These are phyloP conservation scores for Lamprotornis superbus DNA, from an alignment of 2,113 vertebrate genomes.

Conservation along the genomic window DNA sequence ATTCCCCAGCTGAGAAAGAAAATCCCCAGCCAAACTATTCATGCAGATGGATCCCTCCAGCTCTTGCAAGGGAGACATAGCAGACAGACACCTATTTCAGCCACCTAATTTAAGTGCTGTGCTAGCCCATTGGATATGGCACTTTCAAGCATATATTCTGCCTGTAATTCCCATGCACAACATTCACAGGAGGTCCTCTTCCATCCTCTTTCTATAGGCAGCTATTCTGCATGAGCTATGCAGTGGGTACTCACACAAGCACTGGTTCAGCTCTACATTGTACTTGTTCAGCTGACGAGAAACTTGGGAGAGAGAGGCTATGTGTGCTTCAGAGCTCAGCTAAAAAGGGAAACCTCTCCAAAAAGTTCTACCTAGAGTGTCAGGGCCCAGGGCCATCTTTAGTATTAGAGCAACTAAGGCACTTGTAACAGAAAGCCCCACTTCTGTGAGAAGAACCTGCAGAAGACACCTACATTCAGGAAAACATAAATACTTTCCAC, in stretches of 20 bases:
- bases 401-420: neutral
- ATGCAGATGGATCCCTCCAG: neutral
- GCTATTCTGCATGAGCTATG: neutral
- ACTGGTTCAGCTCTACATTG: neutral
- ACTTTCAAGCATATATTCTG: neutral
- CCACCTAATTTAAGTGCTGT: neutral
- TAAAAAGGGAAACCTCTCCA: neutral
- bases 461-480: neutral
- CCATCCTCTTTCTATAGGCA: neutral
- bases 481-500: neutral
- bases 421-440: neutral
- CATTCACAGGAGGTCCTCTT: neutral
- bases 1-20: neutral
- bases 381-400: neutral
- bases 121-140: neutral
- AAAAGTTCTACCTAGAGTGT: neutral
- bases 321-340: neutral
- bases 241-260: neutral
- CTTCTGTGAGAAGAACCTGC: neutral
- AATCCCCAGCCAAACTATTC: neutral
- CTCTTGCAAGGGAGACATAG: neutral
- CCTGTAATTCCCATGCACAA: neutral
- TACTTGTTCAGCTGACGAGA: neutral
- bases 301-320: neutral
- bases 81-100: neutral